Percentiles rank a stretch among this genome's conserved stretches.
Evolutionary conservation across 2,888 invertebrate genomes (phyloP).

Genomic region (Troides helena): DNA sequence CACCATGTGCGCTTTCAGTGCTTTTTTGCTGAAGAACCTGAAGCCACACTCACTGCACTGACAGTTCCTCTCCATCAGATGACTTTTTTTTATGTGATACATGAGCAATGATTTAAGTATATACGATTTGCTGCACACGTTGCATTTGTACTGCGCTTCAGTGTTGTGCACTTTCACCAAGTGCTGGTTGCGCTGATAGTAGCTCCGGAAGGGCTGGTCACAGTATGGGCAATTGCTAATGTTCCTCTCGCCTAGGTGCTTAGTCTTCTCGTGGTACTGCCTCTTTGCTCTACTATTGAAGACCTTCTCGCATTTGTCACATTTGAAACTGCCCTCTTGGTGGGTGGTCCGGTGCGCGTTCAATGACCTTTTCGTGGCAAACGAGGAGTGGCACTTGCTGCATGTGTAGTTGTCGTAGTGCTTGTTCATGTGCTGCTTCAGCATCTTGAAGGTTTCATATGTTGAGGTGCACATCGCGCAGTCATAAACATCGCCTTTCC

Average conservation of each 20-base stretch:
- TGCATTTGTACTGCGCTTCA: slow-evolving; percentile 67
- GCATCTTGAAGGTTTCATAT: slow-evolving; percentile 69
- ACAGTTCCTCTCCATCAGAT: slow-evolving; percentile 72
- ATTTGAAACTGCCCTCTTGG: slow-evolving; percentile 63
- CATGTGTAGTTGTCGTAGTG: slow-evolving; percentile 65
- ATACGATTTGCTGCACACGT: slow-evolving; percentile 59
- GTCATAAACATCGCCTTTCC: slow-evolving; percentile 59
- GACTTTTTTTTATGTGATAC: slow-evolving; percentile 68
- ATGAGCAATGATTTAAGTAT: slow-evolving; percentile 62
- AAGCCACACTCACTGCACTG: slow-evolving; percentile 75
- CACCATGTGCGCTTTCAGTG: slow-evolving; percentile 74
- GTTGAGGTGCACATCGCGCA: slow-evolving; percentile 61
- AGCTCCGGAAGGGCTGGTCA: slow-evolving; percentile 60
- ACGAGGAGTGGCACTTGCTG: slow-evolving; percentile 53
- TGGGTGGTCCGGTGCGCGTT: slow-evolving; percentile 57
- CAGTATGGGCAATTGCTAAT: slow-evolving; percentile 68
- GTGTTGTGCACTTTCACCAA: slow-evolving; percentile 66
- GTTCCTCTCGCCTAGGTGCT: slow-evolving; percentile 61
- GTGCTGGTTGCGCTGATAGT: slow-evolving; percentile 69
- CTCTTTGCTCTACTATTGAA: slow-evolving; percentile 57
- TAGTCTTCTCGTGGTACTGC: slow-evolving; percentile 65
- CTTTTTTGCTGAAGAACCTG: slow-evolving; percentile 76
- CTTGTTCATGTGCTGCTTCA: slow-evolving; percentile 70
- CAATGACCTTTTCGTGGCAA: slow-evolving; percentile 59
- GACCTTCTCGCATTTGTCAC: slow-evolving; percentile 65